phyloP scores from a whole-genome alignment of 2,113 vertebrate genomes.

The Eublepharis macularius region DNA sequence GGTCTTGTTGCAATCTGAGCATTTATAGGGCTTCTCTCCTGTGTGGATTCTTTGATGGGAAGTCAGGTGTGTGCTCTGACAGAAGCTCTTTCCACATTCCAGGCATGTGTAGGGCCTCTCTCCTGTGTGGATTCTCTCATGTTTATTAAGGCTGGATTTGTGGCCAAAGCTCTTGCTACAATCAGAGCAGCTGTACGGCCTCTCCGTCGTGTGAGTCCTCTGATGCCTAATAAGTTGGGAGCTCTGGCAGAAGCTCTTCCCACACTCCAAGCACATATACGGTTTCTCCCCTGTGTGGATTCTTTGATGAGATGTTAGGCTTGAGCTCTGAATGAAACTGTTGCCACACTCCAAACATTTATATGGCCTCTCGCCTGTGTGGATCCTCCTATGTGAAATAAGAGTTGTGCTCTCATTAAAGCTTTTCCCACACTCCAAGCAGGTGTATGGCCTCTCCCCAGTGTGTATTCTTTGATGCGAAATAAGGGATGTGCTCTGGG shows the following conservation, averaged over 20 bases:
- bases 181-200: constrained; percentile 61
- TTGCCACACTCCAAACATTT: constrained; percentile 63
- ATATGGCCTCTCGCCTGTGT: background rate
- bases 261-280: constrained; percentile 59
- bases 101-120: constrained; percentile 61
- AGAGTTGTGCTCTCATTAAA: constrained; percentile 16
- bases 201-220: constrained; percentile 65
- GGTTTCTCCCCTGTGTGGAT: constrained; percentile 3
- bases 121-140: constrained; percentile 34
- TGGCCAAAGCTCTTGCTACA: constrained; percentile 59
- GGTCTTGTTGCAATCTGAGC: constrained; percentile 5
- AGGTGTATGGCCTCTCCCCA: constrained; percentile 66
- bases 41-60: constrained; percentile 51
- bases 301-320: constrained; percentile 60
- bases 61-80: constrained; percentile 56
- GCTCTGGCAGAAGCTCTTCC: constrained; percentile 66
- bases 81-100: constrained; percentile 56
- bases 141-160: constrained; percentile 11
- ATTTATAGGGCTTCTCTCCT: constrained; percentile 31
- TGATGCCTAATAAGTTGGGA: constrained; percentile 66
- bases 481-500: constrained; percentile 65
- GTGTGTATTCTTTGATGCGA: constrained; percentile 66
- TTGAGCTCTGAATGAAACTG: constrained; percentile 64
- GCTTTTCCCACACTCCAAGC: constrained; percentile 60
- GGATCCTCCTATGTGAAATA: too few species aligned